A percentile compares a stretch with the other conserved stretches of the same genome.
phyloP scores from a whole-genome alignment of 2,888 invertebrate genomes.

The Drosophila mayaguana region DNA sequence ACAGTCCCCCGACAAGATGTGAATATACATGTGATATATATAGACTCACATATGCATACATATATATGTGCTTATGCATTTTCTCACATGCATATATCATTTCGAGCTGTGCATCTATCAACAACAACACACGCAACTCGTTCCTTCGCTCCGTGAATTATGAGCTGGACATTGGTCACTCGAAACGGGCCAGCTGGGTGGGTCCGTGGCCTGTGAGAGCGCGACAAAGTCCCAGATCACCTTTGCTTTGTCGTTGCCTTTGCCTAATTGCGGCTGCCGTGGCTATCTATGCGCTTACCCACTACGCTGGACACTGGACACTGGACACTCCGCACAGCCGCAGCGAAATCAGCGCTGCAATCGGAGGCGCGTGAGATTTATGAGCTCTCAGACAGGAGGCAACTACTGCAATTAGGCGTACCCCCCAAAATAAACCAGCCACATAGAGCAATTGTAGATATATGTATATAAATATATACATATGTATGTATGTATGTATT shows the following conservation, averaged over 20 bases:
- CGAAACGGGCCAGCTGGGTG: conserved; percentile 62
- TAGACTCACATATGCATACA: no score
- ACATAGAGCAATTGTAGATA: conserved; percentile 40
- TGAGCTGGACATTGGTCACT: conserved; percentile 68
- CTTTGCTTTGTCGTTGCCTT: conserved; percentile 26
- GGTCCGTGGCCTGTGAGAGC: conserved; percentile 23
- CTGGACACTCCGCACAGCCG: conserved; percentile 49
- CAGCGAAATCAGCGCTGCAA: conserved; percentile 34
- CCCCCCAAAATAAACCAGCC: conserved; percentile 17
- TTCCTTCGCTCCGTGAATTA: conserved; percentile 57
- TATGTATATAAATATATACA: neutral
- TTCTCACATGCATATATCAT: conserved; percentile 37
- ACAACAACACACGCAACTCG: conserved; percentile 40
- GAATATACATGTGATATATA: neutral
- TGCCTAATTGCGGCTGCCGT: conserved; percentile 43
- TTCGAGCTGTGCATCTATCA: conserved; percentile 43
- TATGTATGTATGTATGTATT: neutral
- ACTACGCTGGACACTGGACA: conserved; percentile 55
- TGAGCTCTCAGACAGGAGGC: conserved; percentile 46
- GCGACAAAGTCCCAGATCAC: conserved; percentile 17
- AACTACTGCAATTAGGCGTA: conserved; percentile 57
- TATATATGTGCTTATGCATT: neutral
- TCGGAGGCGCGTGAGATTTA: conserved; percentile 76
- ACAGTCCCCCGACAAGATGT: conserved; percentile 23
- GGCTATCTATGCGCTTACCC: conserved; percentile 56